phyloP scores from a whole-genome alignment of 2,113 vertebrate species.

The Choloepus hoffmanni region DNA sequence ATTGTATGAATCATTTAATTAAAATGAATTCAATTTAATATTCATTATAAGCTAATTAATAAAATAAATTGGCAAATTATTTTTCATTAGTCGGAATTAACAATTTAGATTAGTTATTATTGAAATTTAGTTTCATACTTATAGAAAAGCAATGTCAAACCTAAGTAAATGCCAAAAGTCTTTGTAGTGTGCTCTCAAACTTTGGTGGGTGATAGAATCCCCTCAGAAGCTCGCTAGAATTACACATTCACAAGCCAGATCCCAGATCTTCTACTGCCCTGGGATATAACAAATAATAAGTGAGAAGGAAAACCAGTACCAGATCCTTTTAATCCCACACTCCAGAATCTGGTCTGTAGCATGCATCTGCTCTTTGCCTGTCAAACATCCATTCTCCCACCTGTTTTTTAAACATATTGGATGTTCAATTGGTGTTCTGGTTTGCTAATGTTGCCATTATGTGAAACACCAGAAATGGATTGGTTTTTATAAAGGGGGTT shows the following conservation, averaged over 20 bases:
- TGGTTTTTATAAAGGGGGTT: too few relatives aligned
- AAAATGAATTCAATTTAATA: too few relatives aligned
- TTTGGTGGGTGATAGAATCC: too few relatives aligned
- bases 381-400: neutral
- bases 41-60: too few relatives aligned
- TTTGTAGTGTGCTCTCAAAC: fast-evolving
- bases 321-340: fast-evolving
- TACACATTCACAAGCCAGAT: fast-evolving
- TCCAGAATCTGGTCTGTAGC: fast-evolving
- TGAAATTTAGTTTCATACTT: neutral
- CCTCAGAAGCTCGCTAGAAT: too few relatives aligned
- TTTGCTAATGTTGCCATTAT: too few relatives aligned
- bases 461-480: too few relatives aligned
- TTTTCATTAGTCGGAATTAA: too few relatives aligned
- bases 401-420: too few relatives aligned
- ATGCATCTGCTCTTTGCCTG: fast-evolving
- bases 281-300: fast-evolving
- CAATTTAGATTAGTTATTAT: too few relatives aligned
- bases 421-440: too few relatives aligned
- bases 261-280: neutral
- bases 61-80: too few relatives aligned
- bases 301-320: fast-evolving
- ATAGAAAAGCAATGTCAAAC: fast-evolving
- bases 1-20: neutral
- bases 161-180: neutral